Evolutionary conservation across 2,888 invertebrate species (phyloP).

Genomic region (Drosophila neoperkinsi): DNA sequence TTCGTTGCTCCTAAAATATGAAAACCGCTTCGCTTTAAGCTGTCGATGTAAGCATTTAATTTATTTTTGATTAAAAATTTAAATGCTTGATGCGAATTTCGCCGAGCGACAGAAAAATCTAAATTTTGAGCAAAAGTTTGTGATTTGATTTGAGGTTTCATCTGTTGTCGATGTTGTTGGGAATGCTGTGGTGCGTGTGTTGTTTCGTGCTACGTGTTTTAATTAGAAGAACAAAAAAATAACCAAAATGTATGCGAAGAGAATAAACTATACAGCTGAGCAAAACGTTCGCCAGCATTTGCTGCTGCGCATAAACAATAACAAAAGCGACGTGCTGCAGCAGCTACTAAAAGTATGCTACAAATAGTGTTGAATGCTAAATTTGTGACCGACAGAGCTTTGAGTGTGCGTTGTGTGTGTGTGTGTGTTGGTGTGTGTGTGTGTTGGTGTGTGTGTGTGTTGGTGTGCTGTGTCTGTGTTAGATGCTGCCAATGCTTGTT

Average conservation of each 20-base stretch:
- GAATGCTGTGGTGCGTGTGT: slow-evolving; percentile 14
- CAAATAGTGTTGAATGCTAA: slow-evolving; percentile 53
- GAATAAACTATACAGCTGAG: slow-evolving; percentile 36
- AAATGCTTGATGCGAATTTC: background rate
- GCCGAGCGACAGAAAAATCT: background rate
- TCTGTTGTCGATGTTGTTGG: slow-evolving; percentile 19
- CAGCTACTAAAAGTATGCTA: slow-evolving; percentile 73
- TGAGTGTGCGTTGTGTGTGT: slow-evolving; percentile 9
- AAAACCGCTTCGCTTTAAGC: slow-evolving; percentile 1
- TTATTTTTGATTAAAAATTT: slow-evolving; percentile 12
- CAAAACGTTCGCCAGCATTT: slow-evolving; percentile 33
- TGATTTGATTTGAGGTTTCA: slow-evolving; percentile 7
- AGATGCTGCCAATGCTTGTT: slow-evolving; percentile 26
- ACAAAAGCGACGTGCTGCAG: slow-evolving; percentile 33
- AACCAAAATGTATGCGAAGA: slow-evolving; percentile 12
- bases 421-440: slow-evolving; percentile 7
- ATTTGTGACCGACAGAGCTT: slow-evolving; percentile 33
- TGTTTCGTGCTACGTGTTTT: slow-evolving; percentile 46
- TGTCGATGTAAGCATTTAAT: slow-evolving; percentile 4
- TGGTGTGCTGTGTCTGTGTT: background rate
- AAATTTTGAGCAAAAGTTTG: slow-evolving; percentile 14
- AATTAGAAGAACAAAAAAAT: slow-evolving; percentile 52
- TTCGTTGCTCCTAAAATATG: background rate
- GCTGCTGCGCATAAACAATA: slow-evolving; percentile 33
- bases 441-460: slow-evolving; percentile 11